Conservation (phyloP, 2,888 invertebrate genomes). For the Coecobrya sp. region DNA sequence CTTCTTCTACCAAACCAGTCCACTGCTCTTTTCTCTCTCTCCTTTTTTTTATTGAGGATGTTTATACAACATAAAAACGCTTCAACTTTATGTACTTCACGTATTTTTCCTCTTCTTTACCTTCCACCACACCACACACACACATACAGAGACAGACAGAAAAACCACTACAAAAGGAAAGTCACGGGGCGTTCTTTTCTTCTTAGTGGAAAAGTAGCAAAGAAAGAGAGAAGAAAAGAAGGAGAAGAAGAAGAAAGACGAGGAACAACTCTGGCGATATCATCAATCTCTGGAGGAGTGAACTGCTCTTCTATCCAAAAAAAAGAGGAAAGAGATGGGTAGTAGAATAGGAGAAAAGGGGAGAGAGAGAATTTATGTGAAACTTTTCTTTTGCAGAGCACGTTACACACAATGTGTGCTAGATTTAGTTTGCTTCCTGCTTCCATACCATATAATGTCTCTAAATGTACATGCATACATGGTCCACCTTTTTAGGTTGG, state of each 20-base stretch:
- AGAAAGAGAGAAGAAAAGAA: not conserved
- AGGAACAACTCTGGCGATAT: constrained; percentile 51
- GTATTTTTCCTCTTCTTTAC: constrained; percentile 56
- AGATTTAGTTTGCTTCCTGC: constrained; percentile 63
- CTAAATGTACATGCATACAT: no score
- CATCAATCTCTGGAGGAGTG: constrained; percentile 68
- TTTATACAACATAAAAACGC: constrained; percentile 63
- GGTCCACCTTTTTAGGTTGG: not conserved
- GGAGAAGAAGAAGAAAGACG: not conserved
- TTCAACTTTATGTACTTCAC: constrained; percentile 77
- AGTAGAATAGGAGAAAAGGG: not conserved
- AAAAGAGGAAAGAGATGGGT: no score
- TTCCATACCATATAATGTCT: no score
- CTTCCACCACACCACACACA: constrained; percentile 16
- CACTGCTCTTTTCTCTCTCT: constrained; percentile 4
- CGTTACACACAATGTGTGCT: constrained; percentile 64
- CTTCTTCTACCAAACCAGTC: not conserved
- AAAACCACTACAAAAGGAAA: constrained; percentile 30
- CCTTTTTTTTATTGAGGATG: constrained; percentile 60
- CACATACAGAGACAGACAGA: constrained; percentile 23
- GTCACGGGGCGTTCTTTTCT: constrained; percentile 66
- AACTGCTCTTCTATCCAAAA: no score
- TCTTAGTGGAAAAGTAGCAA: not conserved
- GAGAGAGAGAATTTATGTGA: constrained; percentile 68
- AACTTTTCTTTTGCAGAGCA: constrained; percentile 72